Evolutionary conservation across 2,888 invertebrate genomes (phyloP), one percentile per base, ranked within the genome.

Genomic region (Lucinisca nassula): DNA sequence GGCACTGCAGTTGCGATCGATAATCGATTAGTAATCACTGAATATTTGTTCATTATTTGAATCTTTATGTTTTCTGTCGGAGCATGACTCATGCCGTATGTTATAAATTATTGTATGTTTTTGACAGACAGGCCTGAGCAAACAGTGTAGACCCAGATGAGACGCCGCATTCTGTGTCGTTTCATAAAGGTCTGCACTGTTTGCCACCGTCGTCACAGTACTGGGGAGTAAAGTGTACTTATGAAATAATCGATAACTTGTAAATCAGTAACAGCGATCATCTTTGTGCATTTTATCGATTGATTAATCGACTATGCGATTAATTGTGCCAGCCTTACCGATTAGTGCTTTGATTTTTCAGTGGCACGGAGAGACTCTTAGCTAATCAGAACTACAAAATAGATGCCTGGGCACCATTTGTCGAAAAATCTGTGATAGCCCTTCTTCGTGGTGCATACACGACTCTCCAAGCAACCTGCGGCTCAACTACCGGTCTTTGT

Each of bases 331-430:
- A 45, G 17, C 45, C 10, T 45, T 12, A 55, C 55, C 8, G 8
- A 40, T 30, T 61, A 30, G 10, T 61, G 27, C 6, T 8, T 6
- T 61, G 24, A n/a, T 21, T n/a, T 67, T 67, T 21, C 74, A 85
- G 85, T 37, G 85, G 79, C 14, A 27, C 40, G 0, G 70, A 61
- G 27, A 27, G 45, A 3, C 75, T 85, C 30, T 79, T 82, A 49
- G 76, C 49, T 27, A 73, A 67, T 2, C 55, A 58, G 0, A 37
- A 61, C 27, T 90, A 82, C 32, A 76, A 61, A 10, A 79, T 90
- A 0, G 88, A 90, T 24, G 80, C 79, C 0, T 90, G 90, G 90
- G 75, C 86, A 27, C 79, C 88, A 17, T 88, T 90, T 40, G 85
- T 83, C 3, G 86, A 88, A 40, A 81, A 81, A 17, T 88, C 86